phyloP scores from a whole-genome alignment of 2,888 invertebrate genomes.

The Notocelia uddmanniana region DNA sequence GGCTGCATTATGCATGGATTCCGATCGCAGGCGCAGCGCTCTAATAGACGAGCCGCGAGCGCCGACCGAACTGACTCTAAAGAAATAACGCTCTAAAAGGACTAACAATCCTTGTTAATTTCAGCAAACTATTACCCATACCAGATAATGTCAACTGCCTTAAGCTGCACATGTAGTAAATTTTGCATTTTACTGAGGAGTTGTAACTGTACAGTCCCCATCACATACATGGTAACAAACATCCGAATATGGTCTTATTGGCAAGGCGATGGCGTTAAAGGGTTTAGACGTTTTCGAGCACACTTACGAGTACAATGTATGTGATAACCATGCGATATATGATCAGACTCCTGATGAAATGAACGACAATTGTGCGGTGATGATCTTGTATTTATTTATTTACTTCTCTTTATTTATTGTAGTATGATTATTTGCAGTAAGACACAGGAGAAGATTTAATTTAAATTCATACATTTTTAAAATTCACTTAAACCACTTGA shows the following conservation, averaged over 20 bases:
- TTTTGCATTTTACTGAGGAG: neutral
- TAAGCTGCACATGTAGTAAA: neutral
- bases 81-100: conserved; percentile 39
- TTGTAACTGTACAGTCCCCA: neutral
- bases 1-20: conserved; percentile 77
- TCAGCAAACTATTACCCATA: conserved; percentile 7
- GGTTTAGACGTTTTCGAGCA: neutral
- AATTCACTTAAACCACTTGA: neutral
- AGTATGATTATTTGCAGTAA: neutral
- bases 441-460: neutral
- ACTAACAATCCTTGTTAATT: conserved; percentile 38
- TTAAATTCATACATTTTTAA: neutral
- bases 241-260: neutral
- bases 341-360: neutral
- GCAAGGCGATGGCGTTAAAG: neutral
- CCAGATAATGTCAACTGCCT: neutral
- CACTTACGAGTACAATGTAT: neutral
- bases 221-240: neutral
- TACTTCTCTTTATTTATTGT: no score
- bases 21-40: conserved; percentile 65
- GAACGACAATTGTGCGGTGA: neutral
- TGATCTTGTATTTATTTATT: neutral
- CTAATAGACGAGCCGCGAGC: conserved; percentile 60
- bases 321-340: neutral
- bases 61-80: conserved; percentile 48